Base-by-base conservation (phyloP, 1,140 invertebrate genomes). In the Myzus persicae region DNA sequence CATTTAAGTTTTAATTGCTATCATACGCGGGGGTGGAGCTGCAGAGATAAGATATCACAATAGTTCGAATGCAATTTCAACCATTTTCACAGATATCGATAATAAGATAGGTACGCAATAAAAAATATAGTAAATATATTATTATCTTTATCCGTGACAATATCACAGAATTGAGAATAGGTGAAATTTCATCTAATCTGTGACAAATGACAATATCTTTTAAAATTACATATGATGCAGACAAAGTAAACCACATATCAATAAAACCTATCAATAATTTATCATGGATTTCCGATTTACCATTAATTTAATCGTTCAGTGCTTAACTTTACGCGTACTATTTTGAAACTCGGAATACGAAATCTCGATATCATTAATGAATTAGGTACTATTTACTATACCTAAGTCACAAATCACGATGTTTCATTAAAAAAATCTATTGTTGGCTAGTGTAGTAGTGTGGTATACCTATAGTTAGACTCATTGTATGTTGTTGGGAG, bases 21-120 rank as follows among this genome's bases (percentile, higher is more conserved):
- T 93, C 91, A 93, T 20, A 42, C 14, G 18, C 46, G 81, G 91
- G 59, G 76, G 91, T 93, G 91, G 91, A 93, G 91, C 36, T 26
- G 81, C 36, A 40, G 24, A 84, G 91, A 92, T 92, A 92, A 92
- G 44, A 48, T 31, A 85, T 85, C 59, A 76, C 36, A n/a, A 76
- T 18, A n/a, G n/a, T 76, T 76, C 31, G 5, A 76, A 76, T 4
- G 20, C 48, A 51, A 20, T 48, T 48, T 48, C 14, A 67, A 76
- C 31, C 14, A 76, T 76, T 76, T 76, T 67, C 11, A 67, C 3
- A 36, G 20, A 67, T 14, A 31, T 31, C 5, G 14, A 67, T 67
- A 67, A 67, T n/a, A n/a, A 67, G 18, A 67, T 18, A n/a, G 31
- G n/a, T n/a, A n/a, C n/a, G n/a, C n/a, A 67, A 67, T 18, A 51